Base-by-base conservation (phyloP, 2,888 invertebrate species). In the Morpho helenor region DNA sequence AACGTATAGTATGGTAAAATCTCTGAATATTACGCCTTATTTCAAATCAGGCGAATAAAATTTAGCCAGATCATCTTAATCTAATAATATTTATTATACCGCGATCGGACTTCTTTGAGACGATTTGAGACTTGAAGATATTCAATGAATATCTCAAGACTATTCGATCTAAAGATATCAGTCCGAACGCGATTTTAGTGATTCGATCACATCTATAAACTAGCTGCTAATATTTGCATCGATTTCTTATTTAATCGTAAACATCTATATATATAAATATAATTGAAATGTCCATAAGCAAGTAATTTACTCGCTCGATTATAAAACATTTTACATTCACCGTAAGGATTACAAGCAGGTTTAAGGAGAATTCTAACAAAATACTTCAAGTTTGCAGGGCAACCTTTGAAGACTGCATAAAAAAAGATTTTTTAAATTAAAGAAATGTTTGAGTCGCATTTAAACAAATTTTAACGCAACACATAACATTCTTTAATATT, bases 201-300 rank as follows among this genome's bases (percentile, higher is more conserved):
- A 63, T 63, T 61, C 39, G 10, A 63, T 63, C 63, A 63, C 63
- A 23, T 59, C 56, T 63, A 59, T 49, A 46, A 61, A 52, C 63
- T 63, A 63, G 61, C 63, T 61, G 63, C 63, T 63, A 63, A 63
- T 54, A 52, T 61, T 59, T 63, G 57, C 60, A 60, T 62, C 49
- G 49, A 55, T 57, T 59, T 48, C 49, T 46, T 55, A 56, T 53
- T 56, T 16, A 53, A 40, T 46, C 23, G 16, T 16, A 16, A 16
- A 16, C 16, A 16, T 16, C 16, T 16, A 16, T 16, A 16, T 16
- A 16, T 16, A 53, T 47, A 46, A 53, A 41, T 41, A 53, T 8
- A 53, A 47, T 47, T 53, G 22, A 47, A 53, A 22, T 53, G 31
- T 53, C 39, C 45, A 16, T 10, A 51, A 31, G 31, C 8, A n/a